Conservation (phyloP, 2,797 vertebrate species). For the Oophaga sylvatica region DNA sequence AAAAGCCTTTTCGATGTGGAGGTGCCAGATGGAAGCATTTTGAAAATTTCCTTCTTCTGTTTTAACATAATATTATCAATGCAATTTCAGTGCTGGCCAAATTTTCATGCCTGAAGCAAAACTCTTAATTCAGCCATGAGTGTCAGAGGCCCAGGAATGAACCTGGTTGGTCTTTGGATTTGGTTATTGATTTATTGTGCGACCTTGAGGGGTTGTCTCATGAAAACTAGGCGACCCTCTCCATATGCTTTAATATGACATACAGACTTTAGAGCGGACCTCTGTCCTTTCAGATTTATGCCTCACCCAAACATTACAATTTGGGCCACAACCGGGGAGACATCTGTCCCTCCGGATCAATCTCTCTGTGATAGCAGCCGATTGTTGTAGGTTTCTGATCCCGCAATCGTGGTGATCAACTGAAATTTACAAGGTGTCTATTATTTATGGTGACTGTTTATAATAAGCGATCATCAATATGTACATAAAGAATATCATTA, state of each 20-base stretch:
- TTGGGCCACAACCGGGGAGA: neutral
- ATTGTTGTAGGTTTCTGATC: too few species aligned
- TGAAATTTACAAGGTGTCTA: too few species aligned
- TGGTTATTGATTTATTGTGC: neutral
- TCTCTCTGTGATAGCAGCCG: too few species aligned
- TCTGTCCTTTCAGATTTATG: neutral
- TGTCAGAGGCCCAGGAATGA: slow-evolving; percentile 5
- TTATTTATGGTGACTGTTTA: too few species aligned
- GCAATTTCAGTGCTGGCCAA: slow-evolving; percentile 20
- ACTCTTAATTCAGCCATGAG: neutral
- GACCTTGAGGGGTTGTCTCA: neutral
- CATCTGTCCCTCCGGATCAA: too few species aligned
- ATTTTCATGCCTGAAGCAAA: slow-evolving; percentile 37
- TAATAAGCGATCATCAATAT: too few species aligned
- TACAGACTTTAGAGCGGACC: neutral
- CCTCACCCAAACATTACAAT: neutral
- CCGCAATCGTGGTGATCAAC: too few species aligned
- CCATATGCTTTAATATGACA: neutral
- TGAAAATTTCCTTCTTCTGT: slow-evolving; percentile 28
- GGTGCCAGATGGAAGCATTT: slow-evolving; percentile 33
- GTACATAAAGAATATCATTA: too few species aligned
- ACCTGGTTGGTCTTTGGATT: neutral
- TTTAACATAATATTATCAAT: slow-evolving; percentile 42
- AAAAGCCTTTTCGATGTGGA: neutral
- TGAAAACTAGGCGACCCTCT: neutral